Base-by-base conservation (phyloP, 2,888 invertebrate genomes). In the Epinotia nisella region DNA sequence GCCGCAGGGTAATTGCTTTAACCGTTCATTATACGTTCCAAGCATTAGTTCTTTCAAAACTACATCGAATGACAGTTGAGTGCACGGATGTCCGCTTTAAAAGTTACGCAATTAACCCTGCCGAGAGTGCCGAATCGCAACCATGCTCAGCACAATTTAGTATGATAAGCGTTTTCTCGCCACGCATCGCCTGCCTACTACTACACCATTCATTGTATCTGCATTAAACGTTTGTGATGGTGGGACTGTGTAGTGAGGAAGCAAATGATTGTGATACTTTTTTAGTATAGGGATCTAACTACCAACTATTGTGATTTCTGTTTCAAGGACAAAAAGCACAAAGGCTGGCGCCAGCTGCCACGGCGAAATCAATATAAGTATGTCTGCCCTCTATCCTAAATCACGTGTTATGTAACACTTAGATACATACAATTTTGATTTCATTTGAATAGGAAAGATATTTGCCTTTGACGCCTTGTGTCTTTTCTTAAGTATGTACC, bases 231-330 rank as follows among this genome's bases (percentile, higher is more conserved):
- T 29, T 62, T 49, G 29, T 41, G 61, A 21, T 61, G 39, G n/a
- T 21, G 5, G 39, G 13, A 24, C 21, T 60, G 41, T 10, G 21
- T 24, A 15, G 29, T 49, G 49, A 49, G 10, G 3, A 62, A 62
- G 49, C n/a, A 49, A 61, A 45, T 3, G 17, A 62, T 17, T 62
- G 45, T 49, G 49, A 62, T 62, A 49, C 15, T 39, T 39, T n/a
- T 60, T 24, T 60, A 41, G 19, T 41, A 21, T 41, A 41, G 19
- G 19, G 60, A 13, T 41, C 19, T 5, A 49, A n/a, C 29, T 35
- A 29, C n/a, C 29, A 58, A 7, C 29, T 58, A 19, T 21, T 61
- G 21, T 21, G 45, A 15, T 45, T 61, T 24, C 45, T 24, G 15
- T 45, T 45, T n/a, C 61, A 41, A 35, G 5, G 21, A 41, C 19